Base-by-base conservation (phyloP, 92 coral and sea anemone genomes). In the Heliopora coerulea region DNA sequence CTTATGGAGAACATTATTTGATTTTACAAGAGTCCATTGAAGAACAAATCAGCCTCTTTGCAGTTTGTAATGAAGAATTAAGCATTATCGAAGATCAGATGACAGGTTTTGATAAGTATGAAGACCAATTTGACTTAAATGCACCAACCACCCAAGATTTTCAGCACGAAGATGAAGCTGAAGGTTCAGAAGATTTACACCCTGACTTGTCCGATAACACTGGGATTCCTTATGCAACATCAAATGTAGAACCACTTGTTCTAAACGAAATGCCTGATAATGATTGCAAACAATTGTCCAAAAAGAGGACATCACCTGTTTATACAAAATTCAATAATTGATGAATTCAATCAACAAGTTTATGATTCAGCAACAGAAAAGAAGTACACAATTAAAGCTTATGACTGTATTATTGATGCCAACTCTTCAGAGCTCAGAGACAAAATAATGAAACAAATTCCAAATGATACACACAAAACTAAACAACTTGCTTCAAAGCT, bases 1-100 rank as follows among this genome's bases (percentile, higher is more conserved):
- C 84, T 37, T 80, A 80, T 49, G 59, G 68, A 40, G 79, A 80
- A 29, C 50, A 19, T 21, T 80, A 31, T 35, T 21, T 46, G 8
- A 44, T 52, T 69, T n/a, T 72, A 14, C 72, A 41, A 52, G 75
- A 64, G 0, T 12, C 32, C 2, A 76, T 76, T 14, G 62, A 76
- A 17, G 54, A 76, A 41, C 81, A 65, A 78, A 30, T 62, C 75
- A 46, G 52, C 52, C 52, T 46, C 2, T 15, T 6, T 46, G 52
- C 52, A 40, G 40, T 40, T 50, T 30, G 48, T 50, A 70, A 70
- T 49, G 63, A 70, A 35, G 49, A 63, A 34, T 48, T 63, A 24
- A 48, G 3, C 34, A 63, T 25, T 25, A 49, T 49, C 12, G 12
- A 8, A 46, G 52, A 46, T 6, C 52, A 46, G 15, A 6, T 46